Conservation (phyloP, 2,113 vertebrate genomes). For the Azemiops feae region DNA sequence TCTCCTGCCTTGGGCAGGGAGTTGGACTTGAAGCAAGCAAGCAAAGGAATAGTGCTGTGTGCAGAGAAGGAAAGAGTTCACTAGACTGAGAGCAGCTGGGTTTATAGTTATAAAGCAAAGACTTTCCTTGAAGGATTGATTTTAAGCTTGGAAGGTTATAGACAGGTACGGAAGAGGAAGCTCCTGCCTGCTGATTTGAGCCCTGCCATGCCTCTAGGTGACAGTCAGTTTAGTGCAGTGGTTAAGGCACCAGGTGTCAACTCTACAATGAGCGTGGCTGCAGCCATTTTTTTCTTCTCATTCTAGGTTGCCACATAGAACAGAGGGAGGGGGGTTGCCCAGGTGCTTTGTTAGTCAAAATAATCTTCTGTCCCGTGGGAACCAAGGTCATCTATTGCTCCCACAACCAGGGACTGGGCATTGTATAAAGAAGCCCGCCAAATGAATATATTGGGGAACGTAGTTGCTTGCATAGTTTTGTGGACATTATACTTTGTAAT, state of each 20-base stretch:
- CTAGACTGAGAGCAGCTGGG: neutral
- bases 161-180: neutral
- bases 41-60: neutral
- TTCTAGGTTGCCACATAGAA: too few species aligned
- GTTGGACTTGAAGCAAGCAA: neutral
- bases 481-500: too few species aligned
- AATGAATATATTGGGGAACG: too few species aligned
- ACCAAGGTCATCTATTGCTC: too few species aligned
- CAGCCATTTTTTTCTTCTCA: too few species aligned
- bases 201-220: neutral
- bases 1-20: neutral
- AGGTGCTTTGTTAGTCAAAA: too few species aligned
- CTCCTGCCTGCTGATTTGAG: neutral
- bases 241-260: neutral
- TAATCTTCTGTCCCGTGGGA: too few species aligned
- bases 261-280: too few species aligned
- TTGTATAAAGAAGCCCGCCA: too few species aligned
- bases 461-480: too few species aligned
- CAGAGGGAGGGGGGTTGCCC: too few species aligned
- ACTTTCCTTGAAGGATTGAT: neutral
- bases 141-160: neutral
- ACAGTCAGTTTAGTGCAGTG: neutral
- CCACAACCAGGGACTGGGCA: too few species aligned
- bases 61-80: neutral
- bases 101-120: neutral